phyloP scores from a whole-genome alignment of 1,140 invertebrate species.

The Drosophila lowei region DNA sequence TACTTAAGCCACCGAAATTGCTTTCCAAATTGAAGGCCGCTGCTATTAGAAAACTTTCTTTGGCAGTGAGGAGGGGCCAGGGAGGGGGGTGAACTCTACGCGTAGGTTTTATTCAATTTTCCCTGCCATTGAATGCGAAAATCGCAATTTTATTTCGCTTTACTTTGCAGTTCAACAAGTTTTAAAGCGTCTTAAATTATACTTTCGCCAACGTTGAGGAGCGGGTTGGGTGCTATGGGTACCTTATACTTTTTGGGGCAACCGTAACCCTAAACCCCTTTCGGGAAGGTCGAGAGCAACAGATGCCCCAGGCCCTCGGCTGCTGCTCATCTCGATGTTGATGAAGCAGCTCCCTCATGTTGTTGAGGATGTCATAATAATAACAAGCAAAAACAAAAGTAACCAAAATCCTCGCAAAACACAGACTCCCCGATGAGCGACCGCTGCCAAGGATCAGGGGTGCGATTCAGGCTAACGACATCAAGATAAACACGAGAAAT shows the following conservation, averaged over 20 bases:
- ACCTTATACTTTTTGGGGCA: slow-evolving; percentile 8
- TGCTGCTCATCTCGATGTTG: slow-evolving; percentile 30
- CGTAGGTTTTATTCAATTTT: slow-evolving; percentile 29
- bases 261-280: slow-evolving; percentile 38
- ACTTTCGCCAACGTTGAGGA: not conserved
- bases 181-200: slow-evolving; percentile 57
- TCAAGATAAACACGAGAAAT: slow-evolving; percentile 60
- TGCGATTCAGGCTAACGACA: slow-evolving; percentile 59
- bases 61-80: not conserved
- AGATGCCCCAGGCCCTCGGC: slow-evolving; percentile 34
- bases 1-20: slow-evolving; percentile 44
- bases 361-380: slow-evolving; percentile 61
- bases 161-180: slow-evolving; percentile 48
- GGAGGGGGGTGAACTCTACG: not conserved
- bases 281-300: slow-evolving; percentile 45
- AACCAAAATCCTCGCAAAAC: slow-evolving; percentile 56
- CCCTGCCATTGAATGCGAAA: slow-evolving; percentile 28
- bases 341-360: slow-evolving; percentile 36
- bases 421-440: not conserved
- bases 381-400: slow-evolving; percentile 66
- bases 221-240: slow-evolving; percentile 31
- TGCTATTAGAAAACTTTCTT: slow-evolving; percentile 38
- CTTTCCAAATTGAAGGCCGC: slow-evolving; percentile 42
- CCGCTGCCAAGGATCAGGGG: slow-evolving; percentile 11
- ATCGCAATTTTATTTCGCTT: slow-evolving; percentile 50